phyloP scores from a whole-genome alignment of 1,140 invertebrate species.

The Drosophila miranda region DNA sequence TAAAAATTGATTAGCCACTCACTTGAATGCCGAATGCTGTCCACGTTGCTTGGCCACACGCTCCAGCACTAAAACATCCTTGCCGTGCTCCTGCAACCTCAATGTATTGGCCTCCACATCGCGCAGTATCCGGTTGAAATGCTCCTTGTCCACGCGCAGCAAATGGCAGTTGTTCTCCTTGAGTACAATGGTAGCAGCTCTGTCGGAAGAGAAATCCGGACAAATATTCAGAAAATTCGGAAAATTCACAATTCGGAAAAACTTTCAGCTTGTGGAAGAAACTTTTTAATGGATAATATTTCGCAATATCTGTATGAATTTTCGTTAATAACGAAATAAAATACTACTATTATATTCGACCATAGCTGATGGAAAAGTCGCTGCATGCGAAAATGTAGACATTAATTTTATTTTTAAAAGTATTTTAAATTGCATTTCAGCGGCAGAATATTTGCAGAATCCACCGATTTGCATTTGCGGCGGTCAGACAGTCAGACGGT shows the following conservation, averaged over 20 bases:
- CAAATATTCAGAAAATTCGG: background rate
- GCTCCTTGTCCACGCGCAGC: constrained; percentile 93
- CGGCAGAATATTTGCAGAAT: background rate
- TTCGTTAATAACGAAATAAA: too few relatives aligned
- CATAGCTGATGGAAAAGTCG: too few relatives aligned
- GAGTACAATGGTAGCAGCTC: constrained; percentile 92
- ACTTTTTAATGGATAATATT: background rate
- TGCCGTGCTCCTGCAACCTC: constrained; percentile 92
- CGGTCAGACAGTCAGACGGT: too few relatives aligned
- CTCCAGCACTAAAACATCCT: constrained; percentile 92
- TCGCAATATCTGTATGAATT: too few relatives aligned
- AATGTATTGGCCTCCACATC: constrained; percentile 96
- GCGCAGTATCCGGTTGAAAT: constrained; percentile 92
- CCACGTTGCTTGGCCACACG: constrained; percentile 85
- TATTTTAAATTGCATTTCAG: constrained; percentile 46
- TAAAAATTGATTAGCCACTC: constrained; percentile 52
- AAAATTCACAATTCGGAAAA: background rate
- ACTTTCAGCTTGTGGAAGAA: background rate
- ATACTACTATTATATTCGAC: too few relatives aligned
- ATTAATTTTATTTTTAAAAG: constrained; percentile 6
- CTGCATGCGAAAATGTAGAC: too few relatives aligned
- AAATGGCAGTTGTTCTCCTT: constrained; percentile 94
- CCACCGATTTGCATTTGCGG: constrained; percentile 3
- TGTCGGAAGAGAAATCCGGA: constrained; percentile 71
- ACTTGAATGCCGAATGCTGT: constrained; percentile 82